Evolutionary conservation across 2,113 vertebrate species (phyloP).

Genomic region (Ellobius talpinus): DNA sequence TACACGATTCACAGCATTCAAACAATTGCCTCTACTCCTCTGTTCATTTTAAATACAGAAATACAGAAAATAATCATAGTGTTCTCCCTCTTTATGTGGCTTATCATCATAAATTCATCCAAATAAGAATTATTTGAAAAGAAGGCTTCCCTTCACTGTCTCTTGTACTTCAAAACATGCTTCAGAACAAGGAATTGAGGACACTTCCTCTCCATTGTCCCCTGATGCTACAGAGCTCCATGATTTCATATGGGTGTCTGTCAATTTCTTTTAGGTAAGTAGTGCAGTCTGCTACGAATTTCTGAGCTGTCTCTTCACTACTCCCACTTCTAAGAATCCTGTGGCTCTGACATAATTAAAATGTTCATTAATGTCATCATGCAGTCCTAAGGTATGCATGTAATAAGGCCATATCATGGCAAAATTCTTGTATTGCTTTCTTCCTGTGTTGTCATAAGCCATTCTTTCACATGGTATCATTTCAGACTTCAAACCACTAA

Average conservation of each 20-base stretch:
- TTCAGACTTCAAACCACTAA: background rate
- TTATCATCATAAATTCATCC: background rate
- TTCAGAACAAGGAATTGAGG: background rate
- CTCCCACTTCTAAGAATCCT: accelerated
- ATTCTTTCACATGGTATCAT: background rate
- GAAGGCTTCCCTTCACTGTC: background rate
- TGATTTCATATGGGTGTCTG: background rate
- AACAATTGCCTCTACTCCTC: no score
- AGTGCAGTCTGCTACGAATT: background rate
- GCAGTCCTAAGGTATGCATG: accelerated
- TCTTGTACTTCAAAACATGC: background rate
- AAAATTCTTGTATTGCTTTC: background rate
- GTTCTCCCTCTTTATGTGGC: background rate
- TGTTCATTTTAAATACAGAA: background rate
- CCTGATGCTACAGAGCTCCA: background rate
- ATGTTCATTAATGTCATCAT: background rate
- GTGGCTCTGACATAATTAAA: background rate
- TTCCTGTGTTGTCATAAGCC: background rate
- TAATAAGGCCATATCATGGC: background rate
- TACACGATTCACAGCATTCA: background rate
- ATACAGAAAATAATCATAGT: background rate
- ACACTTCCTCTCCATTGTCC: background rate
- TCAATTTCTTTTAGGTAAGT: background rate
- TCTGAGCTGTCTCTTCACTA: accelerated
- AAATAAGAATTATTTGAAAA: background rate